These are phyloP conservation scores for Epistrophella euchroma DNA, from an alignment of 2,888 invertebrate species.

Conservation along the genomic window DNA sequence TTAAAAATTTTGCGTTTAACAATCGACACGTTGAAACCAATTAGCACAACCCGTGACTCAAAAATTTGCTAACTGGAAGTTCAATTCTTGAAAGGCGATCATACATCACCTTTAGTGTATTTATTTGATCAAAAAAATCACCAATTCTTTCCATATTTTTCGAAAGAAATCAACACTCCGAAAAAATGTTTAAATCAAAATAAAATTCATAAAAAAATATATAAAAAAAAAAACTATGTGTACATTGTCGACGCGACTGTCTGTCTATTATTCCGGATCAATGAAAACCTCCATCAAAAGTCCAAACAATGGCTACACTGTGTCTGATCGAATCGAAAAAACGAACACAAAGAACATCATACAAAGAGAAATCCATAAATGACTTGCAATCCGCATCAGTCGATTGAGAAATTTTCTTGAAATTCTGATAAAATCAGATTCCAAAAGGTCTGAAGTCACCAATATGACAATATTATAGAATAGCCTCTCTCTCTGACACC, in stretches of 20 bases:
- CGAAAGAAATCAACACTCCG: slow-evolving; percentile 66
- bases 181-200: slow-evolving; percentile 36
- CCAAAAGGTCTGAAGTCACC: slow-evolving; percentile 60
- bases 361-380: slow-evolving; percentile 60
- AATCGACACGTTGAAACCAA: too few species aligned
- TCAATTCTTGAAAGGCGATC: too few species aligned
- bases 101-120: too few species aligned
- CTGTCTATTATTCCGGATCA: slow-evolving; percentile 57
- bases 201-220: neutral
- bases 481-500: slow-evolving; percentile 24
- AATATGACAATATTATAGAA: slow-evolving; percentile 51
- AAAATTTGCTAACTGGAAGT: too few species aligned
- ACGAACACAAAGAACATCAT: slow-evolving; percentile 21
- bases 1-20: too few species aligned
- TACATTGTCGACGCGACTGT: slow-evolving; percentile 63
- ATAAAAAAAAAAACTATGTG: neutral
- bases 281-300: slow-evolving; percentile 61
- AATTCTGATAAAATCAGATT: slow-evolving; percentile 65
- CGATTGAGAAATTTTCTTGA: slow-evolving; percentile 52
- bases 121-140: neutral
- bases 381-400: slow-evolving; percentile 44
- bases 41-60: too few species aligned
- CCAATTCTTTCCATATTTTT: slow-evolving; percentile 51
- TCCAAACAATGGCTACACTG: slow-evolving; percentile 69
- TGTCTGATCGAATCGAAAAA: slow-evolving; percentile 61